Evolutionary conservation across 1,140 invertebrate species (phyloP).

Genomic region (Drosophila sproati): DNA sequence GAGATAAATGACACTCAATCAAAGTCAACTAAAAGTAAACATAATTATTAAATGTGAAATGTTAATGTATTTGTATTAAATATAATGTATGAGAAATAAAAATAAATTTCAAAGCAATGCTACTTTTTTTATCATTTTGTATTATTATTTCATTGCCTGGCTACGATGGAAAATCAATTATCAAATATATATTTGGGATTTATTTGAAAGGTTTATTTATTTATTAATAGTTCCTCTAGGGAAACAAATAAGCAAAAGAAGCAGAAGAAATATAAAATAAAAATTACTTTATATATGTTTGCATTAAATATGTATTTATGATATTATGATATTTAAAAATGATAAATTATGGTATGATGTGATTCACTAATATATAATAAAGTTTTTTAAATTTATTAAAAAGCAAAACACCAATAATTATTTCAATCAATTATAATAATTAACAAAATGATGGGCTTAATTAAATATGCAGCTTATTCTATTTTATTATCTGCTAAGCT

Average conservation of each 20-base stretch:
- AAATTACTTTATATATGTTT: background rate
- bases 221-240: background rate
- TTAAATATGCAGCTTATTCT: background rate
- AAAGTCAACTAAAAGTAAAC: slow-evolving; percentile 72
- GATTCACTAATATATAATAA: too few species aligned
- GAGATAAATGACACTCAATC: slow-evolving; percentile 66
- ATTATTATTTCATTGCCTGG: background rate
- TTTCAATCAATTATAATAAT: background rate
- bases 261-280: background rate
- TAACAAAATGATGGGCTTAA: background rate
- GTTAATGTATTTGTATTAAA: slow-evolving; percentile 79
- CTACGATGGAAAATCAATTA: background rate
- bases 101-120: slow-evolving; percentile 30
- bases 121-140: background rate
- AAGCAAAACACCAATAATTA: too few species aligned
- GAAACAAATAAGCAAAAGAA: background rate
- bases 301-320: background rate
- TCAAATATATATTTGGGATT: background rate
- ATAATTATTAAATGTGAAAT: slow-evolving; percentile 80
- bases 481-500: background rate
- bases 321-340: too few species aligned
- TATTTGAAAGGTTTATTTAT: background rate
- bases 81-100: slow-evolving; percentile 68
- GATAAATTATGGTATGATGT: too few species aligned
- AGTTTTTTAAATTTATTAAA: too few species aligned